These are phyloP conservation scores for Vultur gryphus DNA, from an alignment of 2,797 vertebrate species.

Conservation along the genomic window DNA sequence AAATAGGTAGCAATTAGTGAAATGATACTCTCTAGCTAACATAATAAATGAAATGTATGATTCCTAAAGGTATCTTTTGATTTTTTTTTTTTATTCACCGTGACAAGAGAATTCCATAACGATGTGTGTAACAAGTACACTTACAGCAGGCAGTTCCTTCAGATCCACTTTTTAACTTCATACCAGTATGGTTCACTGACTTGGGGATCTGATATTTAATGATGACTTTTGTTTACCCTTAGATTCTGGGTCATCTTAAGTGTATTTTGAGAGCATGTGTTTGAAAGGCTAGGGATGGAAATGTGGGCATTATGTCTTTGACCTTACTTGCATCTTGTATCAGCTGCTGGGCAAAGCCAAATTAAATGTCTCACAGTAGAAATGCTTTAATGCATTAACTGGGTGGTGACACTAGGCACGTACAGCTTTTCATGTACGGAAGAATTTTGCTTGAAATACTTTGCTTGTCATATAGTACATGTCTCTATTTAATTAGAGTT, in stretches of 20 bases:
- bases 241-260: not conserved
- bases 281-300: not conserved
- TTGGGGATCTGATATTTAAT: not conserved
- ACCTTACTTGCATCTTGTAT: not conserved
- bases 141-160: not conserved
- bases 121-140: not conserved
- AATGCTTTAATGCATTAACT: not conserved
- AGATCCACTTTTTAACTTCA: not conserved
- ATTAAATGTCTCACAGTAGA: not conserved
- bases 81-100: not conserved
- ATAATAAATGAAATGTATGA: not conserved
- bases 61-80: not conserved
- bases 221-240: not conserved
- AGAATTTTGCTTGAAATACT: not conserved
- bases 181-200: not conserved
- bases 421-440: not conserved
- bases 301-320: not conserved
- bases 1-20: not conserved
- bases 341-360: not conserved
- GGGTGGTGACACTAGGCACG: not conserved
- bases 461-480: not conserved
- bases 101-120: not conserved
- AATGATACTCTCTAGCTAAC: not conserved
- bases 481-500: not conserved
- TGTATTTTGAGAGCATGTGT: not conserved